These are phyloP conservation scores for Zaprionus taronus DNA, from an alignment of 1,140 invertebrate species.

Conservation along the genomic window DNA sequence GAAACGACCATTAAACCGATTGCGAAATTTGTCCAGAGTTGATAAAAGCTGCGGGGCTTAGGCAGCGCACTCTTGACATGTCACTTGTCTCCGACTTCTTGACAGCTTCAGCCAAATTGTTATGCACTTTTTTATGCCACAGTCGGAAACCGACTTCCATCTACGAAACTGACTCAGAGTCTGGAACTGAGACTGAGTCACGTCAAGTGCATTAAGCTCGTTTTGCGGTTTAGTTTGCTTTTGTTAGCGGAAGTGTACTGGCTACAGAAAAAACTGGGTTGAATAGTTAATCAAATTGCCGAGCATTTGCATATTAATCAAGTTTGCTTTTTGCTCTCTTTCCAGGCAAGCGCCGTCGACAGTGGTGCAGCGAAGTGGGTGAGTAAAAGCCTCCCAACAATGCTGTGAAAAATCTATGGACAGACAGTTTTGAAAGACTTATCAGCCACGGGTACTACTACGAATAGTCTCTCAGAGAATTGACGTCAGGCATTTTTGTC, in stretches of 20 bases:
- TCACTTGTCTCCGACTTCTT: conserved; percentile 25
- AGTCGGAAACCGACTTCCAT: conserved; percentile 8
- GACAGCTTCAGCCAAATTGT: conserved; percentile 29
- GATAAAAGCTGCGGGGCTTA: conserved; percentile 2
- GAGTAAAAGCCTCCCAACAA: conserved; percentile 45
- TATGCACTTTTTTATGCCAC: conserved; percentile 23
- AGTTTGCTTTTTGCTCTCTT: conserved; percentile 61
- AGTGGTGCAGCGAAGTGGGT: conserved; percentile 34
- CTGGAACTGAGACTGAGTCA: conserved; percentile 25
- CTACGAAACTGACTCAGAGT: neutral
- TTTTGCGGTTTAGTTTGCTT: conserved; percentile 48
- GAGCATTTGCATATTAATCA: conserved; percentile 79
- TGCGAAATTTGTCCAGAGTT: conserved; percentile 32
- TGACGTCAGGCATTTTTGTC: conserved; percentile 38
- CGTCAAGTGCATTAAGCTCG: conserved; percentile 69
- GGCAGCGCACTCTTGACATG: conserved; percentile 30
- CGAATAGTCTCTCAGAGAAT: conserved; percentile 10
- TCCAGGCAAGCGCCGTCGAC: conserved; percentile 38
- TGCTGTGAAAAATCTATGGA: conserved; percentile 35
- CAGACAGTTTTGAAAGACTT: conserved; percentile 48
- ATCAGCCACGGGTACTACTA: conserved; percentile 4
- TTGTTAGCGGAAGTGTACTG: conserved; percentile 60
- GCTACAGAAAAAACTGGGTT: conserved; percentile 62
- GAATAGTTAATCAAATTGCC: conserved; percentile 71
- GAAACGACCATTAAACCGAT: conserved; percentile 31